Evolutionary conservation across 2,113 vertebrate genomes (phyloP).

Genomic region (Poecilia latipinna): DNA sequence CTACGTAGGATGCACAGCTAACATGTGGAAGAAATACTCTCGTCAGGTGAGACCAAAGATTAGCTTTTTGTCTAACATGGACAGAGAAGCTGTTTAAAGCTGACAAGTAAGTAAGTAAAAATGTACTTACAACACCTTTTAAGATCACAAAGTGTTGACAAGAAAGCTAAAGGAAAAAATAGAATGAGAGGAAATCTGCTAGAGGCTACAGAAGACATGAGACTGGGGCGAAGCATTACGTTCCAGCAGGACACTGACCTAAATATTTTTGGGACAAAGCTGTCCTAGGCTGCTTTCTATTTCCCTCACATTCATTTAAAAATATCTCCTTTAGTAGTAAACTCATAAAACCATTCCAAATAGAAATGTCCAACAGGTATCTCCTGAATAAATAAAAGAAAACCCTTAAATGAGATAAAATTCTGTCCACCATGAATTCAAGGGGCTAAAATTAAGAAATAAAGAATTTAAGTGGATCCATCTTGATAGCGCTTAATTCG

Average conservation of each 20-base stretch:
- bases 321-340: neutral
- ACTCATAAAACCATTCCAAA: neutral
- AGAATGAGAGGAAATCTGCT: neutral
- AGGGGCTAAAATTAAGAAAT: neutral
- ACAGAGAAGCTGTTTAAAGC: too few relatives aligned
- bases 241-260: neutral
- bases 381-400: neutral
- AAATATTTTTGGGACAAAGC: neutral
- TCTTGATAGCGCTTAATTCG: slow-evolving; percentile 12
- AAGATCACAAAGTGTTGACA: too few relatives aligned
- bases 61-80: too few relatives aligned
- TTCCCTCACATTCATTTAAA: neutral
- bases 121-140: too few relatives aligned
- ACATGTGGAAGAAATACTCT: too few relatives aligned
- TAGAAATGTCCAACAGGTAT: neutral
- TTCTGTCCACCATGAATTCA: neutral
- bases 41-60: too few relatives aligned
- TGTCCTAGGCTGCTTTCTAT: neutral
- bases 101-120: too few relatives aligned
- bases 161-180: too few relatives aligned
- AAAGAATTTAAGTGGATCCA: neutral
- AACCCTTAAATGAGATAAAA: too few relatives aligned
- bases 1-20: too few relatives aligned
- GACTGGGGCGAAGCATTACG: neutral
- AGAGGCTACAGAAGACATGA: neutral